Conservation (phyloP, 2,113 vertebrate genomes). For the Hyaena hyaena region DNA sequence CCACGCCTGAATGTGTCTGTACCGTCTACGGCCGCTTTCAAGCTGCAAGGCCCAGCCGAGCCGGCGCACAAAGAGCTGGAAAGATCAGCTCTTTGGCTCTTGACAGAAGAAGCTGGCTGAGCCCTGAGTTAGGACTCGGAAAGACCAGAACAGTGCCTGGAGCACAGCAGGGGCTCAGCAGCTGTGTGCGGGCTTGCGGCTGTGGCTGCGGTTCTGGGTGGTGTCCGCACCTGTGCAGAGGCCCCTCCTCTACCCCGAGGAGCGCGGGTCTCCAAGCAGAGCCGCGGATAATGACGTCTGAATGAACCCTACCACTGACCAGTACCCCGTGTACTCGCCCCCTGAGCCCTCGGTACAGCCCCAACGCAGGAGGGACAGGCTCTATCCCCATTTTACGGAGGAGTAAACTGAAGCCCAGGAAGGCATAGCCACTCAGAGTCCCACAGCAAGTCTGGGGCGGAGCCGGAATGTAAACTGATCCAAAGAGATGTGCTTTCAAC, state of each 20-base stretch:
- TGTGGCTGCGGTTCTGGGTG: neutral
- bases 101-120: neutral
- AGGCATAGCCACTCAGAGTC: neutral
- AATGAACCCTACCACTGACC: neutral
- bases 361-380: neutral
- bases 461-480: neutral
- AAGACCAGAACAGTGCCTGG: neutral
- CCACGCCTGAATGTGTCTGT: too few relatives aligned
- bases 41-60: too few relatives aligned
- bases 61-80: neutral
- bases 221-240: neutral
- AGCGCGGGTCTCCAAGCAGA: neutral
- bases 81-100: neutral
- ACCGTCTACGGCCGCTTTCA: neutral
- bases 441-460: neutral
- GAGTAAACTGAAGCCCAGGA: neutral
- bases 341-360: neutral
- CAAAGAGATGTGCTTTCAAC: neutral
- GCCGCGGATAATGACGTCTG: neutral
- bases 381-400: neutral
- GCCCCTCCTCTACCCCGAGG: neutral
- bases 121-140: neutral
- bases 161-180: neutral
- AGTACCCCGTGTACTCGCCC: accelerated
- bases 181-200: too few relatives aligned